Percentiles rank a stretch among this genome's conserved stretches.
Evolutionary conservation across 2,888 invertebrate genomes (phyloP).

Genomic region (Chalcosyrphus nemorum): DNA sequence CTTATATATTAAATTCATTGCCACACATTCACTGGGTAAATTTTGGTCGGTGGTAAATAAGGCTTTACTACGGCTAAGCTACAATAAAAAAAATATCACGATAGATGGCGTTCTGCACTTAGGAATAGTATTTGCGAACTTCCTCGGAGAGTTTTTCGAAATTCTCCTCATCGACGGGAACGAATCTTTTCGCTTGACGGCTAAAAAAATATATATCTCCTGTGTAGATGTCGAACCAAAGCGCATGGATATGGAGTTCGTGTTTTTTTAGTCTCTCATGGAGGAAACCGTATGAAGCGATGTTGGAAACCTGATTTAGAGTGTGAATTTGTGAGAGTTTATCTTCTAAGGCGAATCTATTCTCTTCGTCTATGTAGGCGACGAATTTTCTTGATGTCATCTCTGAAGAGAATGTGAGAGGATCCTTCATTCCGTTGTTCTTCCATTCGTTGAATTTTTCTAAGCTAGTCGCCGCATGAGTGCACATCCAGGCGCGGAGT

Average conservation of each 20-base stretch:
- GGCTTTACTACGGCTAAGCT: slow-evolving; percentile 28
- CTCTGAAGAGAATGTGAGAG: slow-evolving; percentile 93
- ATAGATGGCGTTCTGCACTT: too few species aligned
- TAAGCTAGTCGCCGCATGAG: slow-evolving; percentile 91
- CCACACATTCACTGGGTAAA: slow-evolving; percentile 23
- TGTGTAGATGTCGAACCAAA: slow-evolving; percentile 99
- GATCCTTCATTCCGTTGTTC: slow-evolving; percentile 84
- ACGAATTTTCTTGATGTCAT: slow-evolving; percentile 93
- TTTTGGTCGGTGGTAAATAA: slow-evolving; percentile 4
- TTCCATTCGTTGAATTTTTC: slow-evolving; percentile 91
- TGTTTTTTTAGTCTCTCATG: slow-evolving; percentile 90
- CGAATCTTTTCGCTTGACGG: slow-evolving; percentile 91
- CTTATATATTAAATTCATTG: slow-evolving; percentile 32
- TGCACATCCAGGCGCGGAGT: slow-evolving; percentile 94
- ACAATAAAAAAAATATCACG: slow-evolving; percentile 55
- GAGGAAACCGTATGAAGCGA: slow-evolving; percentile 95
- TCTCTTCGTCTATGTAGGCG: slow-evolving; percentile 96
- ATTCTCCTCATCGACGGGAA: slow-evolving; percentile 92
- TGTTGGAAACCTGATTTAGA: slow-evolving; percentile 94
- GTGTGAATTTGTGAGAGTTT: slow-evolving; percentile 98
- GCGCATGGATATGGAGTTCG: slow-evolving; percentile 93
- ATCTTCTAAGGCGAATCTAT: slow-evolving; percentile 93
- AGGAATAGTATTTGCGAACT: slow-evolving; percentile 91
- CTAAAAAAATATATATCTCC: slow-evolving; percentile 98
- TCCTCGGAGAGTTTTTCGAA: slow-evolving; percentile 89